These are phyloP conservation scores for Campoplex capitator DNA, from an alignment of 2,888 invertebrate species.

Conservation along the genomic window DNA sequence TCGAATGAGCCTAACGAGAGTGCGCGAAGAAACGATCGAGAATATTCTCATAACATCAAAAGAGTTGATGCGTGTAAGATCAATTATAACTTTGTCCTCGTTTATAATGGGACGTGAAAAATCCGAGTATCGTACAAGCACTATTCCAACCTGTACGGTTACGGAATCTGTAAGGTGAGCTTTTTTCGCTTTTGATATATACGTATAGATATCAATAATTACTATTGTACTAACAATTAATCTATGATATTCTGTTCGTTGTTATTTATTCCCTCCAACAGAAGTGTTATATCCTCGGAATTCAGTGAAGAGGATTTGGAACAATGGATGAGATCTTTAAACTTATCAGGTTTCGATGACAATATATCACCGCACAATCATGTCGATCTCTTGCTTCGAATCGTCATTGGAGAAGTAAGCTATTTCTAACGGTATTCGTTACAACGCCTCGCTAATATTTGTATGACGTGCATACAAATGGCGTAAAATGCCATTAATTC, in stretches of 20 bases:
- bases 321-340: slow-evolving; percentile 90
- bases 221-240: too few species aligned
- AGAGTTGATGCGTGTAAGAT: slow-evolving; percentile 75
- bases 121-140: slow-evolving; percentile 72
- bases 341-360: slow-evolving; percentile 93
- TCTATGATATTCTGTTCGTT: too few species aligned
- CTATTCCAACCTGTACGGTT: slow-evolving; percentile 72
- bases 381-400: slow-evolving; percentile 89
- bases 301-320: slow-evolving; percentile 91
- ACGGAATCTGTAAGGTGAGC: slow-evolving; percentile 78
- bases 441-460: too few species aligned
- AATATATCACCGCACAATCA: slow-evolving; percentile 92
- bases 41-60: slow-evolving; percentile 65
- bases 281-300: slow-evolving; percentile 87
- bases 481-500: neutral
- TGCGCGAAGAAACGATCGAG: slow-evolving; percentile 63
- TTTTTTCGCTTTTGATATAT: neutral
- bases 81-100: slow-evolving; percentile 77
- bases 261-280: neutral
- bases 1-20: slow-evolving; percentile 68
- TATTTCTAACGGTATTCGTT: neutral
- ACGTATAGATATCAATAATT: neutral
- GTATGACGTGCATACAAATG: too few species aligned
- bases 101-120: slow-evolving; percentile 73
- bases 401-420: slow-evolving; percentile 89